Evolutionary conservation across 92 coral and sea anemone species (phyloP).

Genomic region (Hydrozoanthus gracilis): DNA sequence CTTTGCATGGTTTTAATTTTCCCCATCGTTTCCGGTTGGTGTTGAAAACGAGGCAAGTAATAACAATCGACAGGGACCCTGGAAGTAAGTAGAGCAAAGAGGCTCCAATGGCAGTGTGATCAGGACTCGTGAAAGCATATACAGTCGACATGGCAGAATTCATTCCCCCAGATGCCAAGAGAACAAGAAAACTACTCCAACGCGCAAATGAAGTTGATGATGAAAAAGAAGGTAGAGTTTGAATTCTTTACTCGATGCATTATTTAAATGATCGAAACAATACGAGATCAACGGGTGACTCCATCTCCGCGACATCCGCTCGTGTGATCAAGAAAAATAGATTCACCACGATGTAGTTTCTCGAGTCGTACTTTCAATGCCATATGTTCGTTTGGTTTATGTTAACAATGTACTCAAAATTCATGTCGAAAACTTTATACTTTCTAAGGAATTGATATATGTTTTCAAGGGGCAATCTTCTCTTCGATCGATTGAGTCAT

Average conservation of each 20-base stretch:
- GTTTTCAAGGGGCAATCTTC: no score
- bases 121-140: background rate
- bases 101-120: background rate
- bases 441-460: background rate
- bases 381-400: background rate
- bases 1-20: no score
- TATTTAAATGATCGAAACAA: background rate
- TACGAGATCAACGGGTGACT: background rate
- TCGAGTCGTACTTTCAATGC: background rate
- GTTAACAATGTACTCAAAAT: background rate
- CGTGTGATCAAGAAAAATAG: background rate
- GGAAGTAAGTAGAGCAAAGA: background rate
- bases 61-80: constrained; percentile 15
- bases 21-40: constrained; percentile 27
- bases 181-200: background rate
- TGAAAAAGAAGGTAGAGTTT: constrained; percentile 26
- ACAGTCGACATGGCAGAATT: constrained; percentile 31
- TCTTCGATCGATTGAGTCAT: no score
- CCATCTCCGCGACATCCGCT: background rate
- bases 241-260: background rate
- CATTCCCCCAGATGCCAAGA: constrained; percentile 7
- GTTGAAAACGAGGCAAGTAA: constrained; percentile 23
- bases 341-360: background rate
- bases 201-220: constrained; percentile 8
- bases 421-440: background rate